Evolutionary conservation across 2,113 vertebrate species (phyloP).

Genomic region (Phaethon lepturus): DNA sequence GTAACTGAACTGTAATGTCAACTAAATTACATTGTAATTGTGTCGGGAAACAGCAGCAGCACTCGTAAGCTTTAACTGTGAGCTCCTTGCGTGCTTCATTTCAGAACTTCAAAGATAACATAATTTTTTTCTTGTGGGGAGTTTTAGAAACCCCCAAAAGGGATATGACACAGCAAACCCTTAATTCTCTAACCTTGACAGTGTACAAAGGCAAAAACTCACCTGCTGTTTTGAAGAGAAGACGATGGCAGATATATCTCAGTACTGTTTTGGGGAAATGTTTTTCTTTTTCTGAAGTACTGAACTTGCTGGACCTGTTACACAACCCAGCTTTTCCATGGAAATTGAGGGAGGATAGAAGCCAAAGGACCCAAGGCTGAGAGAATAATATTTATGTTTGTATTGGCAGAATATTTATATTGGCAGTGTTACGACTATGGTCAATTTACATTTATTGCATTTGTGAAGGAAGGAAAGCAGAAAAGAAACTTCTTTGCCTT

Average conservation of each 20-base stretch:
- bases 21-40: neutral
- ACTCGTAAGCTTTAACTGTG: neutral
- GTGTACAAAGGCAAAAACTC: neutral
- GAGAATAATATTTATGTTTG: neutral
- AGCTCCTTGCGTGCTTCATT: neutral
- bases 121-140: rapidly evolving
- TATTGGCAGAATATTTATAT: neutral
- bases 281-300: neutral
- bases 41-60: neutral
- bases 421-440: neutral
- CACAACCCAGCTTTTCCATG: neutral
- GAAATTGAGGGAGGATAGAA: neutral
- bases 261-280: neutral
- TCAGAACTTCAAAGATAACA: neutral
- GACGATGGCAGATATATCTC: neutral
- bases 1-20: neutral
- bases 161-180: neutral
- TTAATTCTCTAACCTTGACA: neutral
- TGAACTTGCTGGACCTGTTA: neutral
- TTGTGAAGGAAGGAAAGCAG: neutral
- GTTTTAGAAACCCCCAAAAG: neutral
- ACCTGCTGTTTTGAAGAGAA: neutral
- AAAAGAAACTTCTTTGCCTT: neutral
- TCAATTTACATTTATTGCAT: neutral
- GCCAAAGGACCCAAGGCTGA: neutral